Conservation (phyloP, 2,888 invertebrate species). For the Tinea semifulvella region DNA sequence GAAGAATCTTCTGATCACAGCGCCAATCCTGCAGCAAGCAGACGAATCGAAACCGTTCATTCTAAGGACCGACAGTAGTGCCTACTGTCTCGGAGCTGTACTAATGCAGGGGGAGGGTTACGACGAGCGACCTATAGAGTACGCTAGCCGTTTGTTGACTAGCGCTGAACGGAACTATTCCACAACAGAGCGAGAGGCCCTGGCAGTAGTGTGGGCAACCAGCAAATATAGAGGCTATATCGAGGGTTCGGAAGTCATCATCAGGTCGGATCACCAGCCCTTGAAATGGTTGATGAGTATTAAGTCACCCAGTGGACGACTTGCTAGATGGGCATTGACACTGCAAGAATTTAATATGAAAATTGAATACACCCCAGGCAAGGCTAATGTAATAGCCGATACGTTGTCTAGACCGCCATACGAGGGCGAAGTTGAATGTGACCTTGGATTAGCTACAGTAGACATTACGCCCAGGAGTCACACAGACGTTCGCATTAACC, state of each 20-base stretch:
- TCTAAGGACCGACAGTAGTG: slow-evolving; percentile 21
- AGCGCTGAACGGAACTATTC: slow-evolving; percentile 30
- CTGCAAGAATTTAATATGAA: slow-evolving; percentile 32
- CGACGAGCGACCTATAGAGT: slow-evolving; percentile 22
- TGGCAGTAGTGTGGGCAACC: slow-evolving; percentile 29
- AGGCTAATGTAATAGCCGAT: slow-evolving; percentile 30
- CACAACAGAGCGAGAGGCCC: slow-evolving; percentile 32
- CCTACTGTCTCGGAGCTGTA: slow-evolving; percentile 21
- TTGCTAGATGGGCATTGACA: slow-evolving; percentile 39
- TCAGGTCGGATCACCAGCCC: slow-evolving; percentile 38
- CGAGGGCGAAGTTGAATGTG: not conserved
- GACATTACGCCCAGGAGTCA: slow-evolving; percentile 13
- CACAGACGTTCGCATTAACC: slow-evolving; percentile 14
- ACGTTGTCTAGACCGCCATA: slow-evolving; percentile 21
- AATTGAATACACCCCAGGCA: slow-evolving; percentile 25
- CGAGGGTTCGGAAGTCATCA: slow-evolving; percentile 36
- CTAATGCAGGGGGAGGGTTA: slow-evolving; percentile 18
- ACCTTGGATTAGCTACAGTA: not conserved
- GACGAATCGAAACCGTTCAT: slow-evolving; percentile 15
- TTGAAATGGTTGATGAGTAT: slow-evolving; percentile 35
- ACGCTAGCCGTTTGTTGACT: slow-evolving; percentile 24
- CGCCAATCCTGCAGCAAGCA: slow-evolving; percentile 22
- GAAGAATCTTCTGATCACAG: slow-evolving; percentile 19
- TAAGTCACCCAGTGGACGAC: slow-evolving; percentile 34
- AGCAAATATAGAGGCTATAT: slow-evolving; percentile 36